These are phyloP conservation scores for Crenichthys baileyi DNA, from an alignment of 2,797 vertebrate species.

Conservation along the genomic window DNA sequence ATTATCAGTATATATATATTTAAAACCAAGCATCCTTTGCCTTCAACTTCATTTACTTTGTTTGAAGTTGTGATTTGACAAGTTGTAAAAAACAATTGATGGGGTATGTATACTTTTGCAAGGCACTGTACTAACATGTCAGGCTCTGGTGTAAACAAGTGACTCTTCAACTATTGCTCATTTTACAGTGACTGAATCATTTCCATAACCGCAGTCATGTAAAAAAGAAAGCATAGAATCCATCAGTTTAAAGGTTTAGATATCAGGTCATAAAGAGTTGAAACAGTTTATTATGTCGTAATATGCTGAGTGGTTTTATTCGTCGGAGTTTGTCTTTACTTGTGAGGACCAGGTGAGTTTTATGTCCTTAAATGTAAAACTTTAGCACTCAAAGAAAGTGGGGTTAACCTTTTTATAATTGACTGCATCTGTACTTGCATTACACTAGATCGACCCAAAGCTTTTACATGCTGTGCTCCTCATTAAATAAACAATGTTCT, in stretches of 20 bases:
- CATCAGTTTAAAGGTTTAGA: neutral
- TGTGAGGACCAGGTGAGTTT: neutral
- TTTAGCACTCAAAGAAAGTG: neutral
- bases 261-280: neutral
- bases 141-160: conserved; percentile 12
- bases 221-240: neutral
- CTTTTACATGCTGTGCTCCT: conserved; percentile 3
- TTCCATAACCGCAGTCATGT: conserved; percentile 9
- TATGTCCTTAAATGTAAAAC: neutral
- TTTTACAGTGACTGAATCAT: neutral
- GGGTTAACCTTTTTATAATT: too few relatives aligned
- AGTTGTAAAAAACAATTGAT: neutral
- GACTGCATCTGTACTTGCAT: neutral
- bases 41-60: too few relatives aligned
- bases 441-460: neutral
- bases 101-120: neutral
- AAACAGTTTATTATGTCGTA: neutral
- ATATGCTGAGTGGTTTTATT: neutral
- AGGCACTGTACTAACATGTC: conserved; percentile 10
- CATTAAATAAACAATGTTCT: neutral
- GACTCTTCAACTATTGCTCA: neutral
- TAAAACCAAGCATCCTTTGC: too few relatives aligned
- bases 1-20: too few relatives aligned
- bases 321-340: neutral
- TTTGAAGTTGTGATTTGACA: neutral